Percentiles rank a stretch among this genome's conserved stretches.
phyloP scores from a whole-genome alignment of 2,113 vertebrate genomes.

The Cyphomyrus plagiostoma region DNA sequence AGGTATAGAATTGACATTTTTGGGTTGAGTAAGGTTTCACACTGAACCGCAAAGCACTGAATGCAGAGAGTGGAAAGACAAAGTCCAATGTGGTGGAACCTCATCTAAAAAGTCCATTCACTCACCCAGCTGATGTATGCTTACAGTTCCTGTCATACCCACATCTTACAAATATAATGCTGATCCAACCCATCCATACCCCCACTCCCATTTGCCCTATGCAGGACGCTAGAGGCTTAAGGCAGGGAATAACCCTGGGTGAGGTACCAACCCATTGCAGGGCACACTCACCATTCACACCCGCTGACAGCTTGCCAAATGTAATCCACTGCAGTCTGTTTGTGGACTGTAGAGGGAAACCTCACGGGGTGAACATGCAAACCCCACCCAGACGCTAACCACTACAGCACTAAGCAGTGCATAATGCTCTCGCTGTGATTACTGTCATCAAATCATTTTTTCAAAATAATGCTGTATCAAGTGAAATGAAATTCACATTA shows the following conservation, averaged over 20 bases:
- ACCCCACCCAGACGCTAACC: background rate
- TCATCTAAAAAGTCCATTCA: background rate
- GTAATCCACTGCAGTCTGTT: background rate
- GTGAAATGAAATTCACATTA: background rate
- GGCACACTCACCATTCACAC: background rate
- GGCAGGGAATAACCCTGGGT: background rate
- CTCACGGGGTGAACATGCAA: background rate
- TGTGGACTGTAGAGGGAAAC: background rate
- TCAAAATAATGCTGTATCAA: background rate
- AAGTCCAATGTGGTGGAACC: background rate
- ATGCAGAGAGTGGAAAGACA: background rate
- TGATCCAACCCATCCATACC: background rate
- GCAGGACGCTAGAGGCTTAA: background rate
- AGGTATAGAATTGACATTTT: background rate
- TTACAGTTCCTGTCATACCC: background rate
- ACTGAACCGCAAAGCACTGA: background rate
- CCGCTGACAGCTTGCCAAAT: background rate
- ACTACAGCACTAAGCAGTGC: too few relatives aligned
- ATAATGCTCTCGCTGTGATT: background rate
- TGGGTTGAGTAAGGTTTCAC: background rate
- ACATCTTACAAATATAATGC: background rate
- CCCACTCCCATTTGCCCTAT: background rate
- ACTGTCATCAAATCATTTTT: background rate
- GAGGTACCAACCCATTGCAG: background rate
- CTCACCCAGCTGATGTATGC: background rate